These are phyloP conservation scores for Merops nubicus DNA, from an alignment of 2,113 vertebrate genomes.

Conservation along the genomic window DNA sequence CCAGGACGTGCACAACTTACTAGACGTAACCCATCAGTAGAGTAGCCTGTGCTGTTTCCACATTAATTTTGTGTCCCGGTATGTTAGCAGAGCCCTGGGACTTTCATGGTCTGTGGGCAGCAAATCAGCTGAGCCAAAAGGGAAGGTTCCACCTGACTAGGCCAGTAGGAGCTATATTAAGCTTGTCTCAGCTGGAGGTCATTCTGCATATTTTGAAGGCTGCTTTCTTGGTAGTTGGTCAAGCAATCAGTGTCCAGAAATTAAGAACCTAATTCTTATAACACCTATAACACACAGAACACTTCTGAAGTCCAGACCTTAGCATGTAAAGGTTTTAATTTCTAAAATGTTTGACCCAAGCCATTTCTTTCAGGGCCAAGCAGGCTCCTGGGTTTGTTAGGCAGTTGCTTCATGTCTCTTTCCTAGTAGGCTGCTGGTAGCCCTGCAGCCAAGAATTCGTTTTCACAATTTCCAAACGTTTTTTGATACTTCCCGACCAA, in stretches of 20 bases:
- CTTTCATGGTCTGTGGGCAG: constrained; percentile 65
- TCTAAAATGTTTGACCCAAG: not conserved
- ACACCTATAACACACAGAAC: not conserved
- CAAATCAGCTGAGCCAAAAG: constrained; percentile 65
- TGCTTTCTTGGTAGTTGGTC: constrained; percentile 47
- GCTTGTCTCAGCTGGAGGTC: constrained; percentile 64
- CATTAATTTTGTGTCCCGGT: constrained; percentile 15
- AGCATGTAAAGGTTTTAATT: not conserved
- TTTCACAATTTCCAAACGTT: constrained; percentile 50
- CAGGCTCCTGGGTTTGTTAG: not conserved
- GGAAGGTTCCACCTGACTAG: constrained; percentile 65
- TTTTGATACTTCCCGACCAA: constrained; percentile 26
- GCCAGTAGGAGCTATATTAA: constrained; percentile 64
- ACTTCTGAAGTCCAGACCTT: not conserved
- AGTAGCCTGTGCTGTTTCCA: not conserved
- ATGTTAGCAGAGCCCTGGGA: constrained; percentile 36
- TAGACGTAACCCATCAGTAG: not conserved
- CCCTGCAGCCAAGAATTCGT: constrained; percentile 28
- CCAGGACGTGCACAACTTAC: not conserved
- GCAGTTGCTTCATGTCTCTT: not conserved
- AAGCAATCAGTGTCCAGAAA: constrained; percentile 43
- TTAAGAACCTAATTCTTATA: not conserved
- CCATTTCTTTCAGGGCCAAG: not conserved
- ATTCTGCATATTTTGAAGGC: constrained; percentile 60
- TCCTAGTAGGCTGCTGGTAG: constrained; percentile 13